Evolutionary conservation across 1,140 invertebrate species (phyloP), one percentile per base, ranked within the genome.

Genomic region (Caenorhabditis briggsae): DNA sequence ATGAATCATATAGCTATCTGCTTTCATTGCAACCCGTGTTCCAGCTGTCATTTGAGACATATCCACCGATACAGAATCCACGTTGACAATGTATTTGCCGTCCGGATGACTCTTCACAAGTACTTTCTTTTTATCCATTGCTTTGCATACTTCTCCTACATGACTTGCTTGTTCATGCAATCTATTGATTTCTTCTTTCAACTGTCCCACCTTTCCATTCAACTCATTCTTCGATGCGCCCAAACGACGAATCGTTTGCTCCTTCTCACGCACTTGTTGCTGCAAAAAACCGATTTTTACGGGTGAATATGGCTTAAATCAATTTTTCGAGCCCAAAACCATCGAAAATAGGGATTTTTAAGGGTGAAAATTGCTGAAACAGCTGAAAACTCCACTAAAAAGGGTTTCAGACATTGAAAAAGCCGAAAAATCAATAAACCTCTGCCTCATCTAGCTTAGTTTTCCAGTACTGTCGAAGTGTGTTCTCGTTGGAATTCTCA

Each of bases 121-220:
- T 2, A 99, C 98, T 93, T 99, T 99, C 93, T 99, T 99, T 93
- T 99, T 99, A 92, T 99, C 98, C 97, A 99, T 99, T 0, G 97
- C 96, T 93, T 99, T 99, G 0, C 99, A 97, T 43, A 99, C 97
- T 94, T 99, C 98, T 16, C 98, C 98, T 7, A 99, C 98, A 94
- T 99, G 99, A 16, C 97, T 98, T 11, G 98, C 98, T 94, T 99
- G 98, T 92, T 99, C 98, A 93, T 99, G 98, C 14, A 99, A 94
- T 12, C 99, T 94, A 93, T 99, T 97, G 0, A 99, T 93, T 92
- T 99, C 98, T 93, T 99, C 98, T 18, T 97, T 95, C 50, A 99
- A 93, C 96, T 98, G 97, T 74, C 98, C 95, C 46, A 78, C 83
- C 96, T 99, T 99, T 8, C 97, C 97, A 94, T 99, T 99, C 0